These are phyloP conservation scores for Toxotes jaculatrix DNA, from an alignment of 2,113 vertebrate species.

Conservation along the genomic window DNA sequence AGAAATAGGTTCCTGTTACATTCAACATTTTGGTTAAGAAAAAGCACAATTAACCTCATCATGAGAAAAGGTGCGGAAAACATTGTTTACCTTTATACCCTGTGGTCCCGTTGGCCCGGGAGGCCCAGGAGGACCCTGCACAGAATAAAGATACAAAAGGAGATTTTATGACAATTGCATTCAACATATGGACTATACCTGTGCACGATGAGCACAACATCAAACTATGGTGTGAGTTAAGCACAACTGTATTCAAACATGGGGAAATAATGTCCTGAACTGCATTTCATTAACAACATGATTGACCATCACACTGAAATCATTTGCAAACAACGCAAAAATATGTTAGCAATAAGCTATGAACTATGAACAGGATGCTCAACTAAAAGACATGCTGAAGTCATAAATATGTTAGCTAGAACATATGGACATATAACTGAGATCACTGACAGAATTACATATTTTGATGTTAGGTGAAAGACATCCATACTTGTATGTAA, in stretches of 20 bases:
- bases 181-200: not conserved
- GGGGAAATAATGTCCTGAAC: not conserved
- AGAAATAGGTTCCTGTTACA: not conserved
- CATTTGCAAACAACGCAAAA: slow-evolving; percentile 17
- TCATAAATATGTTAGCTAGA: slow-evolving; percentile 37
- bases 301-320: slow-evolving; percentile 12
- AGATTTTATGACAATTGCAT: not conserved
- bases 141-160: slow-evolving; percentile 11
- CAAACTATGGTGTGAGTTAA: not conserved
- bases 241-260: not conserved
- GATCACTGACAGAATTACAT: not conserved
- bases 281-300: slow-evolving; percentile 6
- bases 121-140: slow-evolving; percentile 88
- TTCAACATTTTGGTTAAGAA: too few relatives aligned
- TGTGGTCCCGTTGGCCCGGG: slow-evolving; percentile 91
- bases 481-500: too few relatives aligned
- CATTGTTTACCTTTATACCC: slow-evolving; percentile 89
- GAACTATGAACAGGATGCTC: slow-evolving; percentile 24
- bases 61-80: not conserved
- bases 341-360: slow-evolving; percentile 39
- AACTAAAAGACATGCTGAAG: slow-evolving; percentile 53
- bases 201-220: not conserved
- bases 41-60: not conserved
- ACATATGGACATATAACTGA: not conserved
- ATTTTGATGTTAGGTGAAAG: slow-evolving; percentile 1